These are phyloP conservation scores for Euleptes europaea DNA, from an alignment of 2,113 vertebrate genomes.

Conservation along the genomic window DNA sequence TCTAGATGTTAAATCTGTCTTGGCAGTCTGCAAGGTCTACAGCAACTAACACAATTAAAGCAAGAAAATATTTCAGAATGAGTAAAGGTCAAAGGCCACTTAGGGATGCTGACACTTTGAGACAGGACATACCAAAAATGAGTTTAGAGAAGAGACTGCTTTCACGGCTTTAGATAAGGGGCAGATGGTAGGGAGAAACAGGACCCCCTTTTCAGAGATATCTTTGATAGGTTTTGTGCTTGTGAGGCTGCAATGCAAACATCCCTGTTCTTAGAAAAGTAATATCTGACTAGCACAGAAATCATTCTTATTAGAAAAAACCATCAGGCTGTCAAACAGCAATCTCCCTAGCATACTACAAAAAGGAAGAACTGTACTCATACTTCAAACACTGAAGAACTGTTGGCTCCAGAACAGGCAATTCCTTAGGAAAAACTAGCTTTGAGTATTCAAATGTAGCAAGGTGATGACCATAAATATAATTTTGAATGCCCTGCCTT, in stretches of 20 bases:
- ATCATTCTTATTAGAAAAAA: background rate
- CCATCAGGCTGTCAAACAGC: background rate
- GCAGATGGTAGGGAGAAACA: too few relatives aligned
- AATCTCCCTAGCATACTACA: background rate
- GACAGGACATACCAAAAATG: too few relatives aligned
- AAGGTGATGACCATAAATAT: background rate
- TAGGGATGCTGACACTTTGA: background rate
- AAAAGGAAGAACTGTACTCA: background rate
- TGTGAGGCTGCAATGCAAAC: background rate
- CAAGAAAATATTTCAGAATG: background rate
- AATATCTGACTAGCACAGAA: too few relatives aligned
- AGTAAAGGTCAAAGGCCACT: background rate
- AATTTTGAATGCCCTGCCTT: background rate
- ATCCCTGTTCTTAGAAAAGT: background rate
- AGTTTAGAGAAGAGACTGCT: background rate
- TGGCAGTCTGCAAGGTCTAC: background rate
- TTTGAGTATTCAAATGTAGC: background rate
- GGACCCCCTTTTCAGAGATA: background rate
- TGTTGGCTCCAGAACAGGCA: too few relatives aligned
- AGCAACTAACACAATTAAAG: background rate
- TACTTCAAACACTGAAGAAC: background rate
- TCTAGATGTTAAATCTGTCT: background rate
- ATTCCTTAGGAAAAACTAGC: background rate
- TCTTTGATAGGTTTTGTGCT: background rate
- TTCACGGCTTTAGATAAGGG: background rate